Evolutionary conservation across 2,797 vertebrate species (phyloP).

Genomic region (Oreortyx pictus): DNA sequence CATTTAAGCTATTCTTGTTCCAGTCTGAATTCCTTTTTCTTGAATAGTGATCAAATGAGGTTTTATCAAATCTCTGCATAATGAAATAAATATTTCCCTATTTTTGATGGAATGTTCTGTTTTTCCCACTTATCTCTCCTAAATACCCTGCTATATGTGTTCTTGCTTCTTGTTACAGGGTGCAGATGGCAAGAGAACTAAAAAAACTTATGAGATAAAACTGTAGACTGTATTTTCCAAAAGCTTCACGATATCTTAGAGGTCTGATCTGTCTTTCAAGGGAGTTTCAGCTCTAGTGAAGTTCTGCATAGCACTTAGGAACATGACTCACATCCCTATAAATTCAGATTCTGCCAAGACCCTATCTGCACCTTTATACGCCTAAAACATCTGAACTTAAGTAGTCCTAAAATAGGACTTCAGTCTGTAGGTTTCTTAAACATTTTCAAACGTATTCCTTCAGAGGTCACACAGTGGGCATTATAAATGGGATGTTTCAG

Average conservation of each 20-base stretch:
- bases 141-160: background rate
- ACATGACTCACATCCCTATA: background rate
- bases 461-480: background rate
- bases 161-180: background rate
- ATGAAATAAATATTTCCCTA: background rate
- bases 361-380: background rate
- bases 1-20: background rate
- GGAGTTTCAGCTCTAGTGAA: background rate
- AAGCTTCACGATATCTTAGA: background rate
- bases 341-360: background rate
- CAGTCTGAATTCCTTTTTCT: background rate
- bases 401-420: background rate
- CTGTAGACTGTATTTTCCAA: background rate
- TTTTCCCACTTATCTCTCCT: background rate
- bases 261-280: background rate
- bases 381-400: background rate
- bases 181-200: background rate
- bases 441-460: background rate
- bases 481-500: background rate
- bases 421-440: background rate
- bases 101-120: background rate
- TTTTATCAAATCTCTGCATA: background rate
- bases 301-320: background rate
- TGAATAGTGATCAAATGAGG: background rate
- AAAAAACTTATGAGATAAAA: background rate